Percentiles rank a stretch among this genome's conserved stretches.
Evolutionary conservation across 2,113 vertebrate species (phyloP).

Genomic region (Mus pahari): DNA sequence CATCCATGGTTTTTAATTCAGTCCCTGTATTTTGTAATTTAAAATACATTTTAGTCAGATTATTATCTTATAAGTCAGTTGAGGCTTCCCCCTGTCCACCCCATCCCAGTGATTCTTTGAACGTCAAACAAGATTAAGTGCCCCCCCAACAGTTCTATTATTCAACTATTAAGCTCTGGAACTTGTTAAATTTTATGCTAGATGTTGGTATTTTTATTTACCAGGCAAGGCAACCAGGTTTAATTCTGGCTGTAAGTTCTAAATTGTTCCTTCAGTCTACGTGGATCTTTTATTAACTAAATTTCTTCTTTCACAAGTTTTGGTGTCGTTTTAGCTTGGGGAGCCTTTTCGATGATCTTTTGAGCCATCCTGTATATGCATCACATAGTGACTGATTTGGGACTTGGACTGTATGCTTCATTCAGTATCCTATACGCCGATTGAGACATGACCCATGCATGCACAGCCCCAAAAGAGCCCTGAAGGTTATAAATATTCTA

Average conservation of each 20-base stretch:
- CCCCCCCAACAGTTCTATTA: neutral
- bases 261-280: neutral
- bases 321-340: neutral
- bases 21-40: constrained; percentile 16
- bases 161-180: neutral
- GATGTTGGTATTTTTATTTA: constrained; percentile 16
- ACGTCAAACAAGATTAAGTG: neutral
- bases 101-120: neutral
- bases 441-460: neutral
- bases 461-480: neutral
- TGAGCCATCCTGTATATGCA: neutral
- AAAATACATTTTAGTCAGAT: constrained; percentile 21
- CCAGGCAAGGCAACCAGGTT: neutral
- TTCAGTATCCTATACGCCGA: neutral
- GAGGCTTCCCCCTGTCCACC: neutral
- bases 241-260: neutral
- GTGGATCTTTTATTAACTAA: neutral
- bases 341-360: neutral
- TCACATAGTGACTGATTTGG: neutral
- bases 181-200: neutral
- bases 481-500: neutral
- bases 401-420: neutral
- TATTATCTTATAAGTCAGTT: neutral
- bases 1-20: neutral
- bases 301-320: neutral